Base-by-base conservation (phyloP, 2,113 vertebrate genomes). In the Sorex araneus region DNA sequence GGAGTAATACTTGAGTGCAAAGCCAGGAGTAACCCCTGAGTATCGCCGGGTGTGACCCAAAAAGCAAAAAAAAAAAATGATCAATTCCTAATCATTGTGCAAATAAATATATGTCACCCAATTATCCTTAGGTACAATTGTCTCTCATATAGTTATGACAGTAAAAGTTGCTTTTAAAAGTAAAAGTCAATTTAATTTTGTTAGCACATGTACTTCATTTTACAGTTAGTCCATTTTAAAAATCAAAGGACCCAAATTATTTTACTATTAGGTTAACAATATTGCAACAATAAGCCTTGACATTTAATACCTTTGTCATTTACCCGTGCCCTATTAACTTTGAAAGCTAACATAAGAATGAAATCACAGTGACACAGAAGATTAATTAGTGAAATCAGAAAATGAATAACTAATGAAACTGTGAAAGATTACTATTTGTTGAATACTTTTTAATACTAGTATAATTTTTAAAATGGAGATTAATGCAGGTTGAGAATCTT, bases 381-480 rank as follows among this genome's bases (percentile, higher is more conserved):
- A 71, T 90, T 30, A 40, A 79, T 88, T 87, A 92, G 90, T 79
- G 66, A 60, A 92, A 57, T 64, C 13, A 54, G 64, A 74, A 82
- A 30, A 74, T 93, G 75, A 90, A 94, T 87, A 95, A 90, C 25
- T 75, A 11, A 95, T 90, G 23, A 93, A 82, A 93, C 87, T 87
- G 92, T 73, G 27, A 40, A 92, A 93, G 94, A 96, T 87, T 67
- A 84, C 78, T 66, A 91, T 92, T 94, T 87, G 54, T n/a, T 74
- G 78, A 54, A 25, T 87, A 81, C 79, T 74, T 70, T 89, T 28
- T 91, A 90, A 69, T 84, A 36, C 57, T 77, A 82, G 74, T 1
- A 93, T 30, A 16, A 76, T 82, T 91, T 76, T 9, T 57, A 75
- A 81, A 81, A 84, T 75, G 36, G 82, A 93, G 64, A 60, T 95